Conservation (phyloP, 2,888 invertebrate species). For the Polyommatus icarus region DNA sequence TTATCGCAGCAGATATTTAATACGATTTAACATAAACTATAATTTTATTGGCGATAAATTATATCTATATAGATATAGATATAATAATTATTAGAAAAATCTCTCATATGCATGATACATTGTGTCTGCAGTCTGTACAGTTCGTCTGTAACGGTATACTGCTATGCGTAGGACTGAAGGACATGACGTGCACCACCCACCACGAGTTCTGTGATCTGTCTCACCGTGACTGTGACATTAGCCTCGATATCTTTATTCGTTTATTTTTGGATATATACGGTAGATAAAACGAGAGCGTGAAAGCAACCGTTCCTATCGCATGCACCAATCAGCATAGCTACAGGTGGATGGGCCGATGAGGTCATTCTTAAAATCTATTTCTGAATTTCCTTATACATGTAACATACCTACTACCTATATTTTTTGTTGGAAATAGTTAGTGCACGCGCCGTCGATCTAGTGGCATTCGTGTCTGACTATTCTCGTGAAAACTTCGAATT, state of each 20-base stretch:
- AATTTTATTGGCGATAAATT: not conserved
- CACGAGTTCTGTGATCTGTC: conserved; percentile 24
- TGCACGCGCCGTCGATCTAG: not conserved
- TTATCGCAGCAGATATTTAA: no score
- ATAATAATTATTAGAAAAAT: not conserved
- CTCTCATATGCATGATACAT: not conserved
- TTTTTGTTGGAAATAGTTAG: not conserved
- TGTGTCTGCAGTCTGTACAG: not conserved
- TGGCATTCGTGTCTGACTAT: not conserved
- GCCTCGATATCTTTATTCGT: conserved; percentile 3
- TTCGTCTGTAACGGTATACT: conserved; percentile 10
- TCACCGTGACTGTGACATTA: conserved; percentile 7
- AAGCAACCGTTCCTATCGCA: not conserved
- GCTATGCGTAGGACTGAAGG: conserved; percentile 10
- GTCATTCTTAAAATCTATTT: not conserved
- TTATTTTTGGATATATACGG: conserved; percentile 1
- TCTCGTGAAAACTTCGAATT: not conserved
- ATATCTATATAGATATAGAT: no score
- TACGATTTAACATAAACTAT: no score
- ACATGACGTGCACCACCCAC: conserved; percentile 26
- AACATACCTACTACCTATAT: not conserved
- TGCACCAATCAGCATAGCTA: not conserved
- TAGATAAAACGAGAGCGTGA: conserved; percentile 7
- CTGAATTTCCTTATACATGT: not conserved
- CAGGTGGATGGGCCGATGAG: conserved; percentile 2